Base-by-base conservation (phyloP, 2,888 invertebrate genomes). In the Chelonus formosanus region DNA sequence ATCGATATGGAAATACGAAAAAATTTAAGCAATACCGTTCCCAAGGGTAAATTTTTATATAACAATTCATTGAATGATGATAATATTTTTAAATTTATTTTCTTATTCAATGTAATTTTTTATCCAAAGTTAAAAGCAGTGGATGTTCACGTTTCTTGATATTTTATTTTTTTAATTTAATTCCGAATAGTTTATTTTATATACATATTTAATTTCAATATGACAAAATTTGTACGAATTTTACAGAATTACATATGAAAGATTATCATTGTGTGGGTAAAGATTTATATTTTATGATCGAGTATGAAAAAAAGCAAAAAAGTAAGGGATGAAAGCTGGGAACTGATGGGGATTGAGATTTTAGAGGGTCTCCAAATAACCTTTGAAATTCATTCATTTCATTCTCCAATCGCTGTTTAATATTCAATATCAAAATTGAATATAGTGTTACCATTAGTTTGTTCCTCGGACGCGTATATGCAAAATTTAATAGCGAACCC, bases 351-450 rank as follows among this genome's bases (percentile, higher is more conserved):
- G 52, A 32, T 52, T 52, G 5, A 32, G 32, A 52, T 40, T 40
- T 40, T 40, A 40, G 32, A 7, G 8, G 20, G 8, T 48, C 48
- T 10, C n/a, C 20, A 47, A 35, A 47, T 32, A 60, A 61, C 44
- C 44, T 32, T 61, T 53, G 52, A 35, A 61, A 61, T 61, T 44
- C 61, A 53, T 61, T 53, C 50, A 50, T 59, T 59, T 20, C 35
- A 35, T 47, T 50, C 36, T 48, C 58, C 31, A 48, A 53, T 32
- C 32, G 31, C 67, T 67, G 73, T 71, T 78, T 75, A 78, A 78
- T 78, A 79, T 79, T 79, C 79, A 70, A 76, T 76, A 72, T 67
- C 75, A 75, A 78, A 78, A 79, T 79, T 79, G 79, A 79, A 79
- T 79, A 78, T 77, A 76, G 73, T 72, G 75, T 79, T 79, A 78